Percentiles rank a stretch among this genome's conserved stretches.
Conservation (phyloP, 2,797 vertebrate genomes). For the Ibycter americanus region DNA sequence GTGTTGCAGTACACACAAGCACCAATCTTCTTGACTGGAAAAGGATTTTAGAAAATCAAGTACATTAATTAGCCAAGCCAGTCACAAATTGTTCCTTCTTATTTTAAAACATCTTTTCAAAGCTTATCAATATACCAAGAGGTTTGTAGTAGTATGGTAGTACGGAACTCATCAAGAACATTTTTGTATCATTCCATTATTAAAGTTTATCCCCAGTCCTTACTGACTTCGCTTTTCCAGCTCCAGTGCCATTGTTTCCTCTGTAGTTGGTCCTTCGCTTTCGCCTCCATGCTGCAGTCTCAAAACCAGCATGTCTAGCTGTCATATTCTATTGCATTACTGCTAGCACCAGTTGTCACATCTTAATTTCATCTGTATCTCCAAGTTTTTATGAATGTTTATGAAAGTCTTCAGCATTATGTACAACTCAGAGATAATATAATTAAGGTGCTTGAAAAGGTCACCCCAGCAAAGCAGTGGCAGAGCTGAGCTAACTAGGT, state of each 20-base stretch:
- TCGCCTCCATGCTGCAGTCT: neutral
- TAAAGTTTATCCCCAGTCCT: neutral
- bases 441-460: neutral
- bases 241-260: neutral
- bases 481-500: neutral
- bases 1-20: neutral
- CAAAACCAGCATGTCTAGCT: neutral
- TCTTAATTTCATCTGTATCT: neutral
- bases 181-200: neutral
- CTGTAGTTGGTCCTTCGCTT: neutral
- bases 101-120: neutral
- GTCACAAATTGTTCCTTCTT: neutral
- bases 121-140: neutral
- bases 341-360: neutral
- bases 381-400: neutral
- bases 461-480: neutral
- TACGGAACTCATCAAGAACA: neutral
- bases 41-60: neutral
- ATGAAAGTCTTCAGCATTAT: neutral
- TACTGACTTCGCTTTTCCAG: neutral
- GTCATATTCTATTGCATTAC: neutral
- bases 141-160: neutral
- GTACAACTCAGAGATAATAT: neutral
- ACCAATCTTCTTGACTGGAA: neutral
- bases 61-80: neutral